Base-by-base conservation (phyloP, 2,888 invertebrate species). In the Allygus modestus region DNA sequence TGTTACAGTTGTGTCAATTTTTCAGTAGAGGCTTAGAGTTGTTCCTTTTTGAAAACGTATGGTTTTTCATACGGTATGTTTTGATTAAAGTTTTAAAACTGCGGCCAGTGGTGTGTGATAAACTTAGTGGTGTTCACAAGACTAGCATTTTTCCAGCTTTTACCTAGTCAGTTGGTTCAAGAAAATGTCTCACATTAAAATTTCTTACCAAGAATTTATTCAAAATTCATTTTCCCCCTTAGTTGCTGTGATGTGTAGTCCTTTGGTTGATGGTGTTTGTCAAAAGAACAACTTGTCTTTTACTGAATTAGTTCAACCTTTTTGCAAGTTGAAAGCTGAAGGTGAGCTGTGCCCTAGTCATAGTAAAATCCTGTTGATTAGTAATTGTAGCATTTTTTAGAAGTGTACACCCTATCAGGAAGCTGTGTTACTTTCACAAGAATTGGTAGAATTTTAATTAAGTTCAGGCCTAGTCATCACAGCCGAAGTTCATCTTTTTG, bases 271-370 rank as follows among this genome's bases (percentile, higher is more conserved):
- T 89, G 93, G 94, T 89, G 92, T 96, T 84, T 97, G 98, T 89
- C 94, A 95, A 88, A 97, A 97, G 90, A 98, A 98, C 91, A 97
- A 98, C 91, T 92, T 99, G 86, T 94, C 95, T 46, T 97, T 98
- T 89, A 94, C 96, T 82, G 97, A 98, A 91, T 91, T 99, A 86
- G 91, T 98, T 82, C 97, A 97, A 90, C 98, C 98, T 0, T 99
- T 98, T 90, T 94, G 95, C 90, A 93, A 93, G 90, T 90, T 96
- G 89, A 94, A 93, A 87, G 93, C 93, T 86, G 96, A 97, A 92
- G 94, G 95, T 95, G 91, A 90, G 89, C 51, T 17, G 4, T 2
- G 51, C 87, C 37, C 20, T 82, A 31, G 84, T 37, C 37, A 81
- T 7, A n/a, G n/a, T n/a, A n/a, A n/a, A n/a, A n/a, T n/a, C n/a